A percentile compares a stretch with the other conserved stretches of the same genome.
Conservation (phyloP, 2,888 invertebrate species). For the Helleia helle region DNA sequence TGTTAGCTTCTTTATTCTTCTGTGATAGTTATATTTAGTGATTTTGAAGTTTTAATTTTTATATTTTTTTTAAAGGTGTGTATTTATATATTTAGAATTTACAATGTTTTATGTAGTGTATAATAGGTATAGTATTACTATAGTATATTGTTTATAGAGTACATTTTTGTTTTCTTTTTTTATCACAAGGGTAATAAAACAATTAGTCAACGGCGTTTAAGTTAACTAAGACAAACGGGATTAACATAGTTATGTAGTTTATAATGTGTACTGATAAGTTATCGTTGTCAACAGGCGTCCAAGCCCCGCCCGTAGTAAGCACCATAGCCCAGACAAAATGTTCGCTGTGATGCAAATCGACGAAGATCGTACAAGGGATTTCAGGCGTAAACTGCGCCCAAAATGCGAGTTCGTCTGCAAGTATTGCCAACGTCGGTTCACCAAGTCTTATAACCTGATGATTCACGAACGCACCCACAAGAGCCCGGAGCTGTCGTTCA, state of each 20-base stretch:
- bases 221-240: conserved; percentile 18
- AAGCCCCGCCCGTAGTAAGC: conserved; percentile 68
- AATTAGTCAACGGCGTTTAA: conserved; percentile 8
- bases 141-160: too few relatives aligned
- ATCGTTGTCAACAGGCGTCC: conserved; percentile 57
- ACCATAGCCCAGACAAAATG: conserved; percentile 78
- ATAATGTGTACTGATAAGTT: conserved; percentile 50
- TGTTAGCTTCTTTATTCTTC: conserved; percentile 5
- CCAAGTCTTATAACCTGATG: conserved; percentile 98
- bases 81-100: neutral
- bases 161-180: neutral
- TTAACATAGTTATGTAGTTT: conserved; percentile 10
- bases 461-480: conserved; percentile 99
- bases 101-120: too few relatives aligned
- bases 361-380: conserved; percentile 89
- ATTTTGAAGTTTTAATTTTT: neutral
- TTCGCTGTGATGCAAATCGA: conserved; percentile 93
- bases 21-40: neutral
- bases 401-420: conserved; percentile 99
- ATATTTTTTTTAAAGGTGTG: conserved; percentile 1
- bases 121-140: too few relatives aligned
- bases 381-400: conserved; percentile 90
- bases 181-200: neutral
- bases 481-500: conserved; percentile 95
- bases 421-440: conserved; percentile 97